Evolutionary conservation across 2,797 vertebrate genomes (phyloP).

Genomic region (Galago senegalensis): DNA sequence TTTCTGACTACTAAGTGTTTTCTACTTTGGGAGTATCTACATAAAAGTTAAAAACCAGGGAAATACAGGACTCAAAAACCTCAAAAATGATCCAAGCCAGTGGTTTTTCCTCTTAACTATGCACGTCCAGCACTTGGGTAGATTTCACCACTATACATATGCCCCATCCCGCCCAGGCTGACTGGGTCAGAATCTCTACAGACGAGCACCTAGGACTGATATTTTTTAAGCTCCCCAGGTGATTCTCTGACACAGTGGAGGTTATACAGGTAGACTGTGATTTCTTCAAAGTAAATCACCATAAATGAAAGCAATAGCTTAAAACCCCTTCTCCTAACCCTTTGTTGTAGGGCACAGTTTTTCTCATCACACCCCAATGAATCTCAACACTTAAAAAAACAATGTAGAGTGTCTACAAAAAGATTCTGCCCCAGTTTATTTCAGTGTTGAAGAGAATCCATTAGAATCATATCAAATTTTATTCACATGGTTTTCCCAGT

Average conservation of each 20-base stretch:
- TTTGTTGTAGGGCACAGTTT: not conserved
- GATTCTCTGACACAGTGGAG: not conserved
- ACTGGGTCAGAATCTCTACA: not conserved
- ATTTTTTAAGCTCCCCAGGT: not conserved
- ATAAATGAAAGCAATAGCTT: not conserved
- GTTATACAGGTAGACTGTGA: not conserved
- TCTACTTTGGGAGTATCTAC: not conserved
- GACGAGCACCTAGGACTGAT: too few relatives aligned
- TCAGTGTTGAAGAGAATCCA: not conserved
- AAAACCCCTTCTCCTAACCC: not conserved
- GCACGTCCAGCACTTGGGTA: not conserved
- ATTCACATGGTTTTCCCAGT: not conserved
- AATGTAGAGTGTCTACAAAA: not conserved
- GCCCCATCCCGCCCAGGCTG: accelerated
- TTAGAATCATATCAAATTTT: not conserved
- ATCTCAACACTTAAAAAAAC: not conserved
- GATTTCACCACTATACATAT: not conserved
- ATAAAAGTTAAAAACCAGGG: not conserved
- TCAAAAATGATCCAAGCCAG: not conserved
- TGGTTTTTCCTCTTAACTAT: not conserved
- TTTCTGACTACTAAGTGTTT: not conserved
- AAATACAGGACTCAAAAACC: not conserved
- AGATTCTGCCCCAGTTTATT: not conserved
- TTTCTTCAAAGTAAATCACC: not conserved
- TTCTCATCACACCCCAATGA: not conserved